Conservation (phyloP, 2,888 invertebrate species). For the Cryptophagus acutangulus region DNA sequence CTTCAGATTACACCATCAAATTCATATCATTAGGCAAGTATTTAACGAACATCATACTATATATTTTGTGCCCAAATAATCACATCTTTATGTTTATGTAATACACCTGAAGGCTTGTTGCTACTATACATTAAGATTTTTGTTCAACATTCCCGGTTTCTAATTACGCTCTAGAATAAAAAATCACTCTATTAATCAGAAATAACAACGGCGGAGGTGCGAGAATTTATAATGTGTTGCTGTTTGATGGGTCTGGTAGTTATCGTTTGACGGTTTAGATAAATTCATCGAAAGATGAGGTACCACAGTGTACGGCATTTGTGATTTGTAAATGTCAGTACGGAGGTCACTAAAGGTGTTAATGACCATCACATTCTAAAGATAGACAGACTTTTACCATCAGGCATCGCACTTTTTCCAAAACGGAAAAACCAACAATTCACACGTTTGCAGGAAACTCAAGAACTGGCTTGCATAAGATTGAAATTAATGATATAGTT, state of each 20-base stretch:
- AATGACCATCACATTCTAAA: too few relatives aligned
- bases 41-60: not conserved
- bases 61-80: not conserved
- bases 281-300: conserved; percentile 38
- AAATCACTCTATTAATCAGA: conserved; percentile 22
- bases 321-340: conserved; percentile 35
- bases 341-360: conserved; percentile 36
- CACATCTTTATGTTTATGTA: not conserved
- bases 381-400: too few relatives aligned
- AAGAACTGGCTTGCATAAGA: too few relatives aligned
- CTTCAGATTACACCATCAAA: conserved; percentile 1
- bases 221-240: conserved; percentile 24
- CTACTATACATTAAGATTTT: not conserved
- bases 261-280: conserved; percentile 30
- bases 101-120: not conserved
- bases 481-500: too few relatives aligned
- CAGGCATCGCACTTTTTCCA: too few relatives aligned
- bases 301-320: conserved; percentile 25
- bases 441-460: too few relatives aligned
- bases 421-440: too few relatives aligned
- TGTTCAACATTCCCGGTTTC: conserved; percentile 10
- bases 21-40: not conserved
- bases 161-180: conserved; percentile 22
- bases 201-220: conserved; percentile 16
- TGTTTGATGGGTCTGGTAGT: conserved; percentile 15